phyloP scores from a whole-genome alignment of 1,140 invertebrate species.

The Dendrolimus kikuchii region DNA sequence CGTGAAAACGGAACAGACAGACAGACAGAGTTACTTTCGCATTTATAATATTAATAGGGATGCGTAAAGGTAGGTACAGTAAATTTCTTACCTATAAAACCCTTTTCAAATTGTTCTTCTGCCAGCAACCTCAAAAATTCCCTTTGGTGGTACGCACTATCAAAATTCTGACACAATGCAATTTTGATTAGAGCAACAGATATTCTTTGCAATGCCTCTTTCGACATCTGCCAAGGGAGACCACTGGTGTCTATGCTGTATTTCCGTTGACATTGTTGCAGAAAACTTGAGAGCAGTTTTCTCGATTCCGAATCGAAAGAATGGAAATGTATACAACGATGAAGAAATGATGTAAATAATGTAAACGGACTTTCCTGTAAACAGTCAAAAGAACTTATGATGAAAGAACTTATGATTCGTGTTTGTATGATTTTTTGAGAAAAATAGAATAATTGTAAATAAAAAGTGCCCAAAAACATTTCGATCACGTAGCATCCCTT shows the following conservation, averaged over 20 bases:
- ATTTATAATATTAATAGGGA: too few species aligned
- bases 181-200: slow-evolving; percentile 71
- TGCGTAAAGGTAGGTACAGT: too few species aligned
- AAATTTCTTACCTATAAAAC: slow-evolving; percentile 65
- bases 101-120: slow-evolving; percentile 66
- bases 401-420: too few species aligned
- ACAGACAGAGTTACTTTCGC: too few species aligned
- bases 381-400: slow-evolving; percentile 14
- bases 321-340: slow-evolving; percentile 42
- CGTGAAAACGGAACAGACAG: too few species aligned
- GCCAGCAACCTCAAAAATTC: slow-evolving; percentile 71
- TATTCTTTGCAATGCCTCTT: slow-evolving; percentile 52
- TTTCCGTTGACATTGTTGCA: slow-evolving; percentile 45
- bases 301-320: slow-evolving; percentile 44
- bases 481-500: too few species aligned
- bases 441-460: too few species aligned
- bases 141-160: slow-evolving; percentile 72
- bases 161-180: slow-evolving; percentile 69
- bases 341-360: slow-evolving; percentile 64
- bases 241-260: slow-evolving; percentile 48
- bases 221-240: slow-evolving; percentile 72
- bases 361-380: slow-evolving; percentile 75
- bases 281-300: slow-evolving; percentile 38
- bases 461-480: too few species aligned
- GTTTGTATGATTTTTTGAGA: too few species aligned